These are phyloP conservation scores for Capromys pilorides DNA, from an alignment of 2,797 vertebrate species.

Conservation along the genomic window DNA sequence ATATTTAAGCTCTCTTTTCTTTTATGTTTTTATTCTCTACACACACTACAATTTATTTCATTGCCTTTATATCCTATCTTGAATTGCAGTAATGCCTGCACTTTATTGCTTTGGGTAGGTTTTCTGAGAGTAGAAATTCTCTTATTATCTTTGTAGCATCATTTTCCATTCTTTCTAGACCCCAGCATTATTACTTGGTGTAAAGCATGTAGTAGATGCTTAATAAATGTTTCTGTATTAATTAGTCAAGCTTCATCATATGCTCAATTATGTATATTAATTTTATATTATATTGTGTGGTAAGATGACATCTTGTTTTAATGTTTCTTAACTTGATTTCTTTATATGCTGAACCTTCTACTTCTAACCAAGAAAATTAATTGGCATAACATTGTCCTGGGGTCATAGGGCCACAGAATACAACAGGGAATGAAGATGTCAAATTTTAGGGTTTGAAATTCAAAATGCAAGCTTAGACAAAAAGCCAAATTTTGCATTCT, in stretches of 20 bases:
- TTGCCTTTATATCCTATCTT: slow-evolving; percentile 61
- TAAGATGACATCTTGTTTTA: slow-evolving; percentile 40
- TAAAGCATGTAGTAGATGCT: slow-evolving; percentile 46
- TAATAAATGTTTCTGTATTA: slow-evolving; percentile 45
- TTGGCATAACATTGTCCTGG: not conserved
- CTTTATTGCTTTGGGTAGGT: slow-evolving; percentile 64
- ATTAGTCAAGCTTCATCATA: not conserved
- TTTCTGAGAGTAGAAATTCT: slow-evolving; percentile 60
- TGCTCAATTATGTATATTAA: slow-evolving; percentile 41
- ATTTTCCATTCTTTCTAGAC: slow-evolving; percentile 15
- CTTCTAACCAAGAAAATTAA: not conserved
- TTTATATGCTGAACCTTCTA: not conserved
- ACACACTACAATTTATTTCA: slow-evolving; percentile 57
- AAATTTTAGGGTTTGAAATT: slow-evolving; percentile 28
- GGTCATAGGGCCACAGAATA: not conserved
- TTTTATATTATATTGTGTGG: not conserved
- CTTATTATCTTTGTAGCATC: slow-evolving; percentile 58
- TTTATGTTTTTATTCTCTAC: slow-evolving; percentile 14
- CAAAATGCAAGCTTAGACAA: not conserved
- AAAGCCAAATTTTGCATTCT: slow-evolving; percentile 8
- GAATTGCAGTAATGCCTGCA: slow-evolving; percentile 48
- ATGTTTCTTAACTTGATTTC: not conserved
- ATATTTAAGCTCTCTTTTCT: slow-evolving; percentile 33
- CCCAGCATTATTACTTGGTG: not conserved
- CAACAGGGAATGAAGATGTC: not conserved